Base-by-base conservation (phyloP, 2,113 vertebrate species). In the Geococcyx californianus region DNA sequence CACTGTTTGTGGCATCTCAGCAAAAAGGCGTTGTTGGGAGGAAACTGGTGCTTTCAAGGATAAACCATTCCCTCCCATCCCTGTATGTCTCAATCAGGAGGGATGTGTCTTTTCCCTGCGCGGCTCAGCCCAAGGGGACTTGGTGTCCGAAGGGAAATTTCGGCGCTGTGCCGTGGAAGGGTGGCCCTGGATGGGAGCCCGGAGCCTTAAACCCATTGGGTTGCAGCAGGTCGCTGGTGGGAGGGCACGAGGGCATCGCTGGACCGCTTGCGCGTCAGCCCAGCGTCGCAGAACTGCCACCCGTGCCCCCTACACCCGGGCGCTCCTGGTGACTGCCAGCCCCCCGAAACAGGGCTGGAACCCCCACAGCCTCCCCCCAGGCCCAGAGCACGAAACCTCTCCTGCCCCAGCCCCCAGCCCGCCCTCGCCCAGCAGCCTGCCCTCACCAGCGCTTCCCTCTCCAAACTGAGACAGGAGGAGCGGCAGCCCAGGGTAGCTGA, bases 211-310 rank as follows among this genome's bases (percentile, higher is more conserved):
- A n/a, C 28, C 51, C 26, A 25, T 13, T 51, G 67, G 38, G 9
- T 8, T 28, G 31, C 49, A 47, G 34, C 44, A 40, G 49, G 34
- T 62, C 36, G 24, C 40, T 1, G 1, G 16, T 7, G 29, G 38
- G 28, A 44, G 29, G 20, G 26, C 8, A 56, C 23, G 17, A 6
- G 56, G 42, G 15, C 34, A 16, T 3, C 21, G 15, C 9, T 19
- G n/a, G 11, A 7, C 25, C 58, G 60, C 26, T 75, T 83, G 33
- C n/a, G 26, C 31, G 33, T 55, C 59, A 78, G 47, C 31, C 44
- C 34, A 26, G 18, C 2, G 2, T 36, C 0, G 0, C 0, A 1
- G 24, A 28, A 21, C 38, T 62, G 73, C 54, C 34, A 7, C 11
- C 52, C 4, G 1, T 83, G 75, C 7, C 59, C 33, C 73, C 17